These are phyloP conservation scores for Leucophenga maculata DNA, from an alignment of 2,888 invertebrate species.

Conservation along the genomic window DNA sequence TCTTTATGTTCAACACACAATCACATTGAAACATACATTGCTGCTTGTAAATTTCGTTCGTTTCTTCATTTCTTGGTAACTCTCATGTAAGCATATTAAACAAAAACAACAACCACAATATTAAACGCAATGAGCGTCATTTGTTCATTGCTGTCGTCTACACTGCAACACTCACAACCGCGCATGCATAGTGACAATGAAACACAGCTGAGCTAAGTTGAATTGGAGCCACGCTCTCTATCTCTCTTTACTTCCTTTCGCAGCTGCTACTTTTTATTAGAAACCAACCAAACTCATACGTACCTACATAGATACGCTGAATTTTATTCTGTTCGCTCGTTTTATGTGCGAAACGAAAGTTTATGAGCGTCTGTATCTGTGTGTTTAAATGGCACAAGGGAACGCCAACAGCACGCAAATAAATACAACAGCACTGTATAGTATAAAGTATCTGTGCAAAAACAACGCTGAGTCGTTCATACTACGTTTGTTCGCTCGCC, in stretches of 20 bases:
- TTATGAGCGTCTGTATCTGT: slow-evolving; percentile 37
- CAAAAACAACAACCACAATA: slow-evolving; percentile 3
- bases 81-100: slow-evolving; percentile 11
- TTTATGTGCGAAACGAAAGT: slow-evolving; percentile 51
- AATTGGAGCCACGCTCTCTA: background rate
- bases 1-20: background rate
- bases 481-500: slow-evolving; percentile 28
- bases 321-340: slow-evolving; percentile 38
- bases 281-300: slow-evolving; percentile 10
- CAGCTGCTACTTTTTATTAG: slow-evolving; percentile 6
- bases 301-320: slow-evolving; percentile 24
- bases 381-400: slow-evolving; percentile 57
- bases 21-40: background rate
- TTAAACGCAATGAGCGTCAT: slow-evolving; percentile 12
- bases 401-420: slow-evolving; percentile 63
- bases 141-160: slow-evolving; percentile 7
- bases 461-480: slow-evolving; percentile 25
- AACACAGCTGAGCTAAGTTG: slow-evolving; percentile 43
- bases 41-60: too few species aligned
- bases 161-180: background rate
- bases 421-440: slow-evolving; percentile 38
- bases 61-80: background rate
- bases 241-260: background rate
- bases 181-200: slow-evolving; percentile 26
- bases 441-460: slow-evolving; percentile 33